These are phyloP conservation scores for Strix uralensis DNA, from an alignment of 2,113 vertebrate species.

Conservation along the genomic window DNA sequence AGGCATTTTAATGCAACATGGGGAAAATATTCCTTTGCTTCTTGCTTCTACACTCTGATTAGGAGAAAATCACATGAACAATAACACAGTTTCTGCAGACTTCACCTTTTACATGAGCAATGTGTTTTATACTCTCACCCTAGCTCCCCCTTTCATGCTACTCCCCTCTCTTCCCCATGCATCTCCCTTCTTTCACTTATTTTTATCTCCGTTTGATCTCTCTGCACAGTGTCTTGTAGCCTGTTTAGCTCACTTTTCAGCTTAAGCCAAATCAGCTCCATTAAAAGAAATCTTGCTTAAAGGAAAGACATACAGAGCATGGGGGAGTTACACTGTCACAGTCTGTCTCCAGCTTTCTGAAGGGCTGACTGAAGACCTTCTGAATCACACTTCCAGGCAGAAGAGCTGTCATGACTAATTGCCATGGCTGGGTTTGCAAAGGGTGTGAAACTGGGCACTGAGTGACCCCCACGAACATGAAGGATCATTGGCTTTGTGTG, in stretches of 20 bases:
- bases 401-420: background rate
- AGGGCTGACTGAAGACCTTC: background rate
- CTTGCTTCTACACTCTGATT: background rate
- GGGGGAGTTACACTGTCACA: background rate
- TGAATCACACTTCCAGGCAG: background rate
- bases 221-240: background rate
- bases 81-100: background rate
- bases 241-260: background rate
- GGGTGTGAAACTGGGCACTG: background rate
- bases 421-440: background rate
- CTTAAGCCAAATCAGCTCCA: background rate
- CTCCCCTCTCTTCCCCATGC: background rate
- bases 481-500: background rate
- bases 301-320: background rate
- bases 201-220: conserved; percentile 9
- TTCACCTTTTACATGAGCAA: background rate
- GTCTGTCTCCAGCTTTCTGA: background rate
- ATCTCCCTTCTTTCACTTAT: background rate
- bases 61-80: conserved; percentile 28
- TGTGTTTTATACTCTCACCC: background rate
- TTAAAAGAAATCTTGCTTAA: background rate
- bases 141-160: background rate
- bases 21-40: conserved; percentile 4
- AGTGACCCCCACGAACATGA: background rate
- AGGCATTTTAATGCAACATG: conserved; percentile 32